Evolutionary conservation across 2,113 vertebrate genomes (phyloP), one percentile per base, ranked within the genome.

Genomic region (Zapus hudsonius): DNA sequence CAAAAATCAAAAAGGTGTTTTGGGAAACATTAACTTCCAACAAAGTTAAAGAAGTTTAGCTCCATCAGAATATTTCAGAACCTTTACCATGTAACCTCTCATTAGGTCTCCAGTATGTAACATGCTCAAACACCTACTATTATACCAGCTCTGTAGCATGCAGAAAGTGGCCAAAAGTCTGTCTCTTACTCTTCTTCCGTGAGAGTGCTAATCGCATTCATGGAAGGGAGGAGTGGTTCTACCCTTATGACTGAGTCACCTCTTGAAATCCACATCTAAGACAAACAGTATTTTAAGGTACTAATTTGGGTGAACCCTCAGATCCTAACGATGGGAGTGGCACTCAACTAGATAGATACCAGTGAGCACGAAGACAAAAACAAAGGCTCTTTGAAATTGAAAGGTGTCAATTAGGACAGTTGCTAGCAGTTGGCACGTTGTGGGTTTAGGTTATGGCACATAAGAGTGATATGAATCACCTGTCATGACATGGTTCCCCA

Each of bases 401-500:
- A 40, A 83, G 76, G 5, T 12, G 2, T 29, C 3, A 29, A 38
- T 57, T 92, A 96, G 52, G 72, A 69, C 0, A 0, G 0, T 12
- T 55, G 79, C 90, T 36, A 73, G 27, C 0, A 55, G 91, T 92
- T 92, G 13, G n/a, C 52, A 40, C 19, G 1, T 33, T 73, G 1
- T 5, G 12, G 40, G 0, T 66, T 85, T 61, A 69, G n/a, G 75
- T 88, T 90, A 79, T 44, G 29, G 27, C 87, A 95, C 88, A 80
- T 87, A 79, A 70, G 16, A 95, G 74, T 89, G 73, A 66, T 67
- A 94, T 84, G 90, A 96, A 87, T 95, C 88, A 93, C 88, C 73
- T 83, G 38, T 86, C 96, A 96, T 69, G 90, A 86, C 91, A 89
- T 78, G 0, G 96, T 96, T 96, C 20, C 93, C 95, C 93, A 97